Evolutionary conservation across 1,140 invertebrate genomes (phyloP).

Genomic region (Drosophila hydei): DNA sequence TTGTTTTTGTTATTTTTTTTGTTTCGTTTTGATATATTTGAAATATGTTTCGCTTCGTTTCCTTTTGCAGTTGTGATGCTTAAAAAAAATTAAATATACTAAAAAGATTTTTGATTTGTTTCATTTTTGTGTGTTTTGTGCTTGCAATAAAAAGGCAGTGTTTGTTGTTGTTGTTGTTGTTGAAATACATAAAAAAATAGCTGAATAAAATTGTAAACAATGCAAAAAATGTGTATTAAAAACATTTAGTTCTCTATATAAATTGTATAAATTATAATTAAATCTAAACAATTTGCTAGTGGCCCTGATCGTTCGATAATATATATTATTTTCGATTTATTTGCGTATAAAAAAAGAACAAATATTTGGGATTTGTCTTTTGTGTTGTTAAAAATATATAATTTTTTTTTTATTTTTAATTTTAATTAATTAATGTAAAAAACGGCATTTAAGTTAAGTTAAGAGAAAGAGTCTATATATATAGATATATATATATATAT

Average conservation of each 20-base stretch:
- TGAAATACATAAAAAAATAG: slow-evolving; percentile 31
- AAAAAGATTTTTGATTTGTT: slow-evolving; percentile 29
- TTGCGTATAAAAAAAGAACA: slow-evolving; percentile 17
- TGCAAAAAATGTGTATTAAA: slow-evolving; percentile 14
- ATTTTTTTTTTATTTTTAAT: not conserved
- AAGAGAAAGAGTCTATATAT: too few species aligned
- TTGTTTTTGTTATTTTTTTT: not conserved
- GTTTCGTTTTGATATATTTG: not conserved
- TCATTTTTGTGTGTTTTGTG: slow-evolving; percentile 31
- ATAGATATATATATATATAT: slow-evolving; percentile 13
- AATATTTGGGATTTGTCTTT: slow-evolving; percentile 46
- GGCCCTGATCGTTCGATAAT: slow-evolving; percentile 60
- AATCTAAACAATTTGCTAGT: slow-evolving; percentile 71
- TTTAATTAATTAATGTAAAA: slow-evolving; percentile 8
- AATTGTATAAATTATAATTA: slow-evolving; percentile 40
- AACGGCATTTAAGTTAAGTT: slow-evolving; percentile 20
- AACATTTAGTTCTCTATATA: slow-evolving; percentile 12
- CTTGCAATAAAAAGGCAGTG: slow-evolving; percentile 71
- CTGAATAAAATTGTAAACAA: slow-evolving; percentile 14
- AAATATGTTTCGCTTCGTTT: not conserved
- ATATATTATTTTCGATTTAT: slow-evolving; percentile 12
- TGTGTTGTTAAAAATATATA: slow-evolving; percentile 7
- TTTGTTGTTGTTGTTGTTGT: slow-evolving; percentile 63
- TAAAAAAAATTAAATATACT: slow-evolving; percentile 22
- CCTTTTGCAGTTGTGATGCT: slow-evolving; percentile 35